phyloP scores from a whole-genome alignment of 2,797 vertebrate genomes.

The Darevskia mixta region DNA sequence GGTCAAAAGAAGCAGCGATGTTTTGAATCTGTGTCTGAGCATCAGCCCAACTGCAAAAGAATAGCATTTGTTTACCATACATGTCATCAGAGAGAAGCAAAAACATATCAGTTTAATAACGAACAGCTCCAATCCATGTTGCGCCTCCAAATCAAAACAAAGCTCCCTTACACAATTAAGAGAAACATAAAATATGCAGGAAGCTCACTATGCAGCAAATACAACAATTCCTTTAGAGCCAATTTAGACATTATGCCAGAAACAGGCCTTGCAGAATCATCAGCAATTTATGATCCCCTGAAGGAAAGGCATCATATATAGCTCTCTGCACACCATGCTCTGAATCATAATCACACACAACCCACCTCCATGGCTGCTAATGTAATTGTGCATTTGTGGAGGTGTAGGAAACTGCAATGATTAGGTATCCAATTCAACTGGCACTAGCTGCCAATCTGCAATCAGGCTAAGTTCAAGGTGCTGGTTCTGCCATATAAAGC shows the following conservation, averaged over 20 bases:
- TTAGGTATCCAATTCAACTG: not conserved
- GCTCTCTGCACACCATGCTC: no score
- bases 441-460: no score
- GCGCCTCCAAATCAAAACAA: not conserved
- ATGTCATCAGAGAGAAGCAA: not conserved
- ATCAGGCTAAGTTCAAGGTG: no score
- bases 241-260: not conserved
- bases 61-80: constrained; percentile 40
- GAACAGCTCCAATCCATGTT: not conserved
- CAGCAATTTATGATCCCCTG: not conserved
- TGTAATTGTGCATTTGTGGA: not conserved
- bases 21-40: constrained; percentile 96
- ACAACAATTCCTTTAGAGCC: not conserved
- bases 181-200: not conserved
- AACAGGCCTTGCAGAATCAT: not conserved
- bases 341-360: no score
- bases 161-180: not conserved
- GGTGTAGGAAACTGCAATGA: not conserved
- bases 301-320: not conserved
- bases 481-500: no score
- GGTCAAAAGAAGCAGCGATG: constrained; percentile 96
- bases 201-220: not conserved
- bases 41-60: constrained; percentile 91
- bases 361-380: no score
- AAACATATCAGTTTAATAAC: not conserved